phyloP scores from a whole-genome alignment of 1,140 invertebrate species.

The Gonatopus flavifemur region DNA sequence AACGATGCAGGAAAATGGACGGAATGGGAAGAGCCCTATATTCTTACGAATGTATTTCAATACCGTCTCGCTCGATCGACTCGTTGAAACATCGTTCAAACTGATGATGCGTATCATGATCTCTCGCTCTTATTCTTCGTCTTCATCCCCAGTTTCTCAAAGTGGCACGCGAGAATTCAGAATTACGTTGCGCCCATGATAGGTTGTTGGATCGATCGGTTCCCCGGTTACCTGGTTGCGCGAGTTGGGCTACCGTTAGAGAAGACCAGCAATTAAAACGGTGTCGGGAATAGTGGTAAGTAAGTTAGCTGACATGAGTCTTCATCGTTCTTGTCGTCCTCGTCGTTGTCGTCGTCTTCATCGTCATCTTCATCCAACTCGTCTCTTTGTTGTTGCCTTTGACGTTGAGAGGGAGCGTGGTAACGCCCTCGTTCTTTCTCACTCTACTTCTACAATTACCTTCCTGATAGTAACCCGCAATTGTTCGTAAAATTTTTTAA shows the following conservation, averaged over 20 bases:
- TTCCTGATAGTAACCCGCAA: too few species aligned
- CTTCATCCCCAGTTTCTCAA: conserved; percentile 1
- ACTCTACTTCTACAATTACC: too few species aligned
- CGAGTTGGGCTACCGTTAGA: conserved; percentile 45
- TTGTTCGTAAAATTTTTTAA: too few species aligned
- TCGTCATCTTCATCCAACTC: conserved; percentile 17
- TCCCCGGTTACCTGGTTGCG: too few species aligned
- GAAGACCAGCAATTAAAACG: conserved; percentile 56
- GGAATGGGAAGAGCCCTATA: too few species aligned
- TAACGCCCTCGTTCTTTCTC: too few species aligned
- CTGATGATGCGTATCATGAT: conserved; percentile 7
- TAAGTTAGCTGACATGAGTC: conserved; percentile 2
- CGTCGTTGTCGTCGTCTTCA: conserved; percentile 27
- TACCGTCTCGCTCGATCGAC: not conserved
- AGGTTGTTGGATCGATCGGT: too few species aligned
- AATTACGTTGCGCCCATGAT: too few species aligned
- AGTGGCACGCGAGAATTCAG: conserved; percentile 14
- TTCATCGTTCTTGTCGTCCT: conserved; percentile 27
- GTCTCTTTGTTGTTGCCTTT: too few species aligned
- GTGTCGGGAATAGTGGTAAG: conserved; percentile 46
- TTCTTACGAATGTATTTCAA: not conserved
- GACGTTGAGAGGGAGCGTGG: too few species aligned
- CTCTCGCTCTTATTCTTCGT: conserved; percentile 13
- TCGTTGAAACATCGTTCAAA: not conserved
- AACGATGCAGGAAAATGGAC: too few species aligned